Evolutionary conservation across 1,140 invertebrate species (phyloP).

Genomic region (Macrobrachium rosenbergii): DNA sequence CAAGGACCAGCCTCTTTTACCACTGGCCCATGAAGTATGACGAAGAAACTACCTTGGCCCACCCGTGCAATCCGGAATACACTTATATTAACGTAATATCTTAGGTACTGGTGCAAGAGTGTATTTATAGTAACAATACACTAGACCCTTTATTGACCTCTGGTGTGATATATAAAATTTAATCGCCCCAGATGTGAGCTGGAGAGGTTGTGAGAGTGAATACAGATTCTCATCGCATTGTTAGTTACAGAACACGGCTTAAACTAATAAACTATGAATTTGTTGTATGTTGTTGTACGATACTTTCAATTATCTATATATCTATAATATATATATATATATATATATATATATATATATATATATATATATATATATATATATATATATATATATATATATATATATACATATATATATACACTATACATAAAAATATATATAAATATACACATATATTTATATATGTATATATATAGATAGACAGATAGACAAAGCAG

Average conservation of each 20-base stretch:
- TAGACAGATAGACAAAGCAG: neutral
- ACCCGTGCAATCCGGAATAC: too few species aligned
- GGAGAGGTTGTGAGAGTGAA: too few species aligned
- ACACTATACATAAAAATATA: neutral
- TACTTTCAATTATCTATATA: neutral
- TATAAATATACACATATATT: neutral
- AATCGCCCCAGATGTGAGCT: neutral
- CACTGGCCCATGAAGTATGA: too few species aligned
- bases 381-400: neutral
- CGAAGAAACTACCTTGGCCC: too few species aligned
- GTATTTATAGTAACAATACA: too few species aligned
- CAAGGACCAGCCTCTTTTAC: too few species aligned
- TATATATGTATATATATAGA: neutral
- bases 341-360: slow-evolving; percentile 22
- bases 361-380: neutral
- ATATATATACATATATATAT: neutral
- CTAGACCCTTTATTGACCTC: too few species aligned
- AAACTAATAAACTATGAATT: too few species aligned
- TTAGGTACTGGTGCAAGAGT: too few species aligned
- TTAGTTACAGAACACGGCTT: too few species aligned
- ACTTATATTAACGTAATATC: too few species aligned
- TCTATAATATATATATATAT: neutral
- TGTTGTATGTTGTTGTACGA: neutral
- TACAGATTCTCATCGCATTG: too few species aligned
- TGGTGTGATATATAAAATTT: neutral